Conservation (phyloP, 2,113 vertebrate genomes). For the Pionites leucogaster region DNA sequence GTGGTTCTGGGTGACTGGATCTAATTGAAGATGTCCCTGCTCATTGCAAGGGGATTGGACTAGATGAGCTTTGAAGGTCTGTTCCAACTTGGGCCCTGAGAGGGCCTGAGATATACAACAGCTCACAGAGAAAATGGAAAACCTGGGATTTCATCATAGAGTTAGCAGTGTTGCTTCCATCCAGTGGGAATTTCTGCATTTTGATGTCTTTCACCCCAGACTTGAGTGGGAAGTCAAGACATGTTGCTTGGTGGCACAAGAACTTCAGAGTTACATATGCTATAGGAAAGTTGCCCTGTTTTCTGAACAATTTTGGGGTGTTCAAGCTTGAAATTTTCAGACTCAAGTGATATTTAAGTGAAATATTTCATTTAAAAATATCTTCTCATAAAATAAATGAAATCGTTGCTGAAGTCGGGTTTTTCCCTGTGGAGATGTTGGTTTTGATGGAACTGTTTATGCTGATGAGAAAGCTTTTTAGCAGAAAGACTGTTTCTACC, state of each 20-base stretch:
- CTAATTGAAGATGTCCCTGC: neutral
- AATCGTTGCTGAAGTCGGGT: neutral
- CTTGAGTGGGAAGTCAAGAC: neutral
- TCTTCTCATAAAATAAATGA: neutral
- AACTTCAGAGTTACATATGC: neutral
- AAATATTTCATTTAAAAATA: neutral
- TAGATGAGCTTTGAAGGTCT: neutral
- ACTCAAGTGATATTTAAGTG: neutral
- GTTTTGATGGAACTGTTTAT: neutral
- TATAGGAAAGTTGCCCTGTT: neutral
- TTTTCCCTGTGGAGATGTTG: neutral
- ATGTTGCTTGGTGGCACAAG: neutral
- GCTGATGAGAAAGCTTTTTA: neutral
- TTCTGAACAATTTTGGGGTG: neutral
- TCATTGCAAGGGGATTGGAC: neutral
- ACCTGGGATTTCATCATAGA: neutral
- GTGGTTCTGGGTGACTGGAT: neutral
- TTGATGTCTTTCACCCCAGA: neutral
- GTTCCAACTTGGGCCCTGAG: neutral
- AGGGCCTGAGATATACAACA: neutral
- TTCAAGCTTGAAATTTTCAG: neutral
- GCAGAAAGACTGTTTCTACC: neutral
- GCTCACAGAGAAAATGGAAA: neutral
- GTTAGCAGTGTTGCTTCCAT: accelerated
- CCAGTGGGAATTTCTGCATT: neutral